A percentile compares a stretch with the other conserved stretches of the same genome.
Conservation (phyloP, 1,140 invertebrate genomes). For the Hypothenemus hampei region DNA sequence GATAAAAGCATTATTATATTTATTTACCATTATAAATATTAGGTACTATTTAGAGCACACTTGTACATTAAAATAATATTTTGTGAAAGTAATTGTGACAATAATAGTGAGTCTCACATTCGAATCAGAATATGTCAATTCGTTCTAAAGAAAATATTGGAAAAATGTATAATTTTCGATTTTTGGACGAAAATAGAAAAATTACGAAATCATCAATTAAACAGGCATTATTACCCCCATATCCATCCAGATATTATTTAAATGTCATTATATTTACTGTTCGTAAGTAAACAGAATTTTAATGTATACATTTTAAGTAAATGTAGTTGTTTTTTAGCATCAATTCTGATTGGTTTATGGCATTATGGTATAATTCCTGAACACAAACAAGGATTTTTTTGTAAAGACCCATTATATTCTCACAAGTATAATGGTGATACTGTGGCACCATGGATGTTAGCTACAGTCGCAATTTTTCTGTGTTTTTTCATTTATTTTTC, state of each 20-base stretch:
- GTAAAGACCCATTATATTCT: constrained; percentile 58
- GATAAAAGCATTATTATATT: too few species aligned
- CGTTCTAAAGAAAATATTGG: too few species aligned
- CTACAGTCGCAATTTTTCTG: constrained; percentile 40
- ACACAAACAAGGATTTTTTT: constrained; percentile 53
- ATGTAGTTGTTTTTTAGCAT: not conserved
- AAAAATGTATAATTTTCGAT: constrained; percentile 18
- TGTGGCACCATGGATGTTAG: constrained; percentile 46
- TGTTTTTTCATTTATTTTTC: constrained; percentile 12
- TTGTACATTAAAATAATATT: too few species aligned
- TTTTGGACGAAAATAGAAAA: constrained; percentile 13
- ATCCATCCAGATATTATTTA: constrained; percentile 20
- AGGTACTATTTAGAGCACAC: too few species aligned
- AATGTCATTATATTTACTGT: constrained; percentile 4
- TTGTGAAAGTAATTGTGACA: too few species aligned
- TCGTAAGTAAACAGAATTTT: constrained; percentile 4
- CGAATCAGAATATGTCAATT: too few species aligned
- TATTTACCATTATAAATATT: too few species aligned
- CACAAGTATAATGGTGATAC: constrained; percentile 57
- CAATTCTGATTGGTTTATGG: constrained; percentile 39
- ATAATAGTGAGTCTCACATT: too few species aligned
- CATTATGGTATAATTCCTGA: constrained; percentile 50
- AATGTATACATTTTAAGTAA: not conserved
- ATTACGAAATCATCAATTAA: constrained; percentile 16
- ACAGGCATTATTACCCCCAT: constrained; percentile 10